Evolutionary conservation across 2,888 invertebrate species (phyloP), one percentile per base, ranked within the genome.

Genomic region (Drosophila nigritarsus): DNA sequence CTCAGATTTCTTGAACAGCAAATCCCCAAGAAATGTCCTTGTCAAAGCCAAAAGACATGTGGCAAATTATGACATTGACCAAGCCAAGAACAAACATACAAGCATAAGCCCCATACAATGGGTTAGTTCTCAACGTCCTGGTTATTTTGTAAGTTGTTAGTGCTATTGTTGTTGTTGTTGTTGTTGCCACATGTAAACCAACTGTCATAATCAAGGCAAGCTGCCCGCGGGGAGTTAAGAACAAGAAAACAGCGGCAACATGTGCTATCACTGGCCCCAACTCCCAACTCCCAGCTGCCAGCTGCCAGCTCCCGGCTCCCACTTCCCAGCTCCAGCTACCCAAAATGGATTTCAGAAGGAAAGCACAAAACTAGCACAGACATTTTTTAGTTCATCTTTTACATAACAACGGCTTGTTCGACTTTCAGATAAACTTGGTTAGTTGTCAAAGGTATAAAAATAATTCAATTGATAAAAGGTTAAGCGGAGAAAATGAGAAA

Each of bases 181-280:
- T 48, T 70, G 63, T 66, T 72, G 78, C 48, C 66, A 66, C 78
- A 74, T 87, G 88, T 78, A 70, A 89, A 66, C 59, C 83, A 68
- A 79, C 88, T 87, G 88, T 82, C 90, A 89, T 89, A 90, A 90
- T 87, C 83, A 85, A 85, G 77, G 60, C 82, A 85, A 90, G 67
- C 66, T 75, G 83, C 73, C 90, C 86, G 69, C 83, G 73, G 88
- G 89, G 80, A 84, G 42, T 20, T 36, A 34, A 51, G 66, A 50
- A 54, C 64, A 66, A 74, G 79, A 65, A 55, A 80, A 67, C 67
- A 55, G 71, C 66, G 66, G 55, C 70, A 83, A 80, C 83, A 79
- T 80, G 59, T 79, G 80, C 76, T 62, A 69, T 75, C 68, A 67
- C 45, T 62, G 69, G 62, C 40, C n/a, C 40, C 36, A 18, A 42